These are phyloP conservation scores for Ypsolopha sequella DNA, from an alignment of 2,888 invertebrate species.

Conservation along the genomic window DNA sequence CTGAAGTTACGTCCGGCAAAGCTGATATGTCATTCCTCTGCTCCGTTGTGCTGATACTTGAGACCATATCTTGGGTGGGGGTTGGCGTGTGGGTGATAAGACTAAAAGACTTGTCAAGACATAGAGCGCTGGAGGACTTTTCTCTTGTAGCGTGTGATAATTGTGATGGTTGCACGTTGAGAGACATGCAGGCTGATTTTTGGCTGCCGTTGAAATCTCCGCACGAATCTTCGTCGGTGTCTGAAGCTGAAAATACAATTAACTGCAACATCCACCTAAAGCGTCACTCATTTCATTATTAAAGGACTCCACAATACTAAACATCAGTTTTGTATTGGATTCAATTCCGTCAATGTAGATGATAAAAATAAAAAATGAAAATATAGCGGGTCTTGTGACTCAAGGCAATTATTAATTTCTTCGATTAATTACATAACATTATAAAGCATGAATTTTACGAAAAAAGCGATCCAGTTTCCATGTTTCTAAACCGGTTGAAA, in stretches of 20 bases:
- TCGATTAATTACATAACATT: too few relatives aligned
- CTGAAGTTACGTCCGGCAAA: slow-evolving; percentile 55
- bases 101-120: slow-evolving; percentile 60
- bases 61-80: slow-evolving; percentile 66
- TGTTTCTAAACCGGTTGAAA: too few relatives aligned
- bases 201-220: slow-evolving; percentile 61
- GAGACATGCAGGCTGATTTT: slow-evolving; percentile 58
- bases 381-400: too few relatives aligned
- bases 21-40: slow-evolving; percentile 58
- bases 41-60: slow-evolving; percentile 62
- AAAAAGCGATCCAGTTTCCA: too few relatives aligned
- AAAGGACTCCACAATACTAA: too few relatives aligned
- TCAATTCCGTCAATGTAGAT: too few relatives aligned
- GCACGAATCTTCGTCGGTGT: slow-evolving; percentile 64
- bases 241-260: slow-evolving; percentile 35
- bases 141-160: slow-evolving; percentile 48
- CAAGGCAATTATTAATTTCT: too few relatives aligned
- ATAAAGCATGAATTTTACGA: too few relatives aligned
- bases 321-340: too few relatives aligned
- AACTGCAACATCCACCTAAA: neutral
- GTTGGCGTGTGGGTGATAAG: slow-evolving; percentile 62
- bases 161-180: slow-evolving; percentile 54
- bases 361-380: too few relatives aligned
- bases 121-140: slow-evolving; percentile 59
- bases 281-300: too few relatives aligned